Evolutionary conservation across 2,113 vertebrate genomes (phyloP).

Genomic region (Pavo muticus): DNA sequence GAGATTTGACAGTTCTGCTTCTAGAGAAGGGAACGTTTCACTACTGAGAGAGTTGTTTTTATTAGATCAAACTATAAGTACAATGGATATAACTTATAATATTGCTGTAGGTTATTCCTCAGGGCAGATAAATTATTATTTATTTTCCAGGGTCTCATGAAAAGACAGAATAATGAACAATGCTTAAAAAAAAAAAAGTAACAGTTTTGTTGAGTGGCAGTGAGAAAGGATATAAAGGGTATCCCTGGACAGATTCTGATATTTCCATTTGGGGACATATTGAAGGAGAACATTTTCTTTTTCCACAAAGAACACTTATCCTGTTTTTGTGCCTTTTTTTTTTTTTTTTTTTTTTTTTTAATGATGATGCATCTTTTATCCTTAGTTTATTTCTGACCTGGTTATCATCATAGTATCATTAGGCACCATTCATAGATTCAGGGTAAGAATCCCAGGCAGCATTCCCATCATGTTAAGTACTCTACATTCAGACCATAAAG

Average conservation of each 20-base stretch:
- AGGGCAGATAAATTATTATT: neutral
- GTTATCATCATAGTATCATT: neutral
- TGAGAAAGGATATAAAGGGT: neutral
- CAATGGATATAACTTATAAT: neutral
- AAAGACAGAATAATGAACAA: neutral
- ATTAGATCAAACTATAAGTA: conserved; percentile 61
- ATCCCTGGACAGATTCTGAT: neutral
- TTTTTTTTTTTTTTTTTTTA: neutral
- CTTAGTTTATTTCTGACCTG: accelerated
- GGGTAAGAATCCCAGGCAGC: neutral
- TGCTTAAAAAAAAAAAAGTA: neutral
- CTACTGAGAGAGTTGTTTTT: conserved; percentile 35
- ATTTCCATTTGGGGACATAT: neutral
- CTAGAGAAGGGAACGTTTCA: conserved; percentile 51
- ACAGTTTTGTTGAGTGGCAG: neutral
- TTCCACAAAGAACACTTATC: neutral
- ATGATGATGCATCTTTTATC: neutral
- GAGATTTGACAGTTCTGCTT: conserved; percentile 56
- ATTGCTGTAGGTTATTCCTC: conserved; percentile 33
- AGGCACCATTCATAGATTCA: neutral
- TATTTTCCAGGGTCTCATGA: neutral
- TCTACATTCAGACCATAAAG: neutral
- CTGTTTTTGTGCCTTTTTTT: neutral
- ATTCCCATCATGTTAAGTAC: neutral
- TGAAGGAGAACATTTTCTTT: neutral